phyloP scores from a whole-genome alignment of 2,888 invertebrate genomes.

The Macaria liturata region DNA sequence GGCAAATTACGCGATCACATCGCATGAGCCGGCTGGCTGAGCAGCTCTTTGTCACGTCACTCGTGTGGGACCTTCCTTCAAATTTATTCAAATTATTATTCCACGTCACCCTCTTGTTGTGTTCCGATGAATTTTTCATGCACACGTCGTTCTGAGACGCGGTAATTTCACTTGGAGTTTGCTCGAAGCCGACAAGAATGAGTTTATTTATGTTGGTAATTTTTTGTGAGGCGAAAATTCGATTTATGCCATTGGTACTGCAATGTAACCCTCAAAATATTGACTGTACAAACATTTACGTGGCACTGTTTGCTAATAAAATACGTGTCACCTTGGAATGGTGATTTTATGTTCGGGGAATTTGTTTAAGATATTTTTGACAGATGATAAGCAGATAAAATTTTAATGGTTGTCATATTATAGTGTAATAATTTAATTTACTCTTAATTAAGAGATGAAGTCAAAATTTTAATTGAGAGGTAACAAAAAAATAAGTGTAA shows the following conservation, averaged over 20 bases:
- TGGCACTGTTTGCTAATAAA: slow-evolving; percentile 54
- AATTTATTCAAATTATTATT: slow-evolving; percentile 82
- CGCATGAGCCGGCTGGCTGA: slow-evolving; percentile 73
- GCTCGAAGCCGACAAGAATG: slow-evolving; percentile 66
- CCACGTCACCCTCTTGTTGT: slow-evolving; percentile 75
- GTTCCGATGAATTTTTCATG: slow-evolving; percentile 81
- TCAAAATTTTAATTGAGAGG: too few relatives aligned
- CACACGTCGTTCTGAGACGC: slow-evolving; percentile 69
- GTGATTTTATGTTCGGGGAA: slow-evolving; percentile 11
- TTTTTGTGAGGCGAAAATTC: slow-evolving; percentile 54
- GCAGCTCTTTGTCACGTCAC: slow-evolving; percentile 74
- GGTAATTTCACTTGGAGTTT: slow-evolving; percentile 80
- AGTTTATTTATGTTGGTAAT: slow-evolving; percentile 69
- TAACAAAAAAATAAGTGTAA: too few relatives aligned
- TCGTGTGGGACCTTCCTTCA: slow-evolving; percentile 60
- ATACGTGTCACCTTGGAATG: slow-evolving; percentile 37
- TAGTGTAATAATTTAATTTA: too few relatives aligned
- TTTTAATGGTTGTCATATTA: too few relatives aligned
- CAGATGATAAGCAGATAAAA: too few relatives aligned
- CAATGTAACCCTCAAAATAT: slow-evolving; percentile 46
- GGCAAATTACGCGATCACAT: slow-evolving; percentile 78
- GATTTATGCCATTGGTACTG: slow-evolving; percentile 50
- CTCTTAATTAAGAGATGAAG: too few relatives aligned
- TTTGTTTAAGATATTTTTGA: too few relatives aligned
- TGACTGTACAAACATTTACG: slow-evolving; percentile 58